Evolutionary conservation across 2,888 invertebrate genomes (phyloP).

Genomic region (Catocala sponsa): DNA sequence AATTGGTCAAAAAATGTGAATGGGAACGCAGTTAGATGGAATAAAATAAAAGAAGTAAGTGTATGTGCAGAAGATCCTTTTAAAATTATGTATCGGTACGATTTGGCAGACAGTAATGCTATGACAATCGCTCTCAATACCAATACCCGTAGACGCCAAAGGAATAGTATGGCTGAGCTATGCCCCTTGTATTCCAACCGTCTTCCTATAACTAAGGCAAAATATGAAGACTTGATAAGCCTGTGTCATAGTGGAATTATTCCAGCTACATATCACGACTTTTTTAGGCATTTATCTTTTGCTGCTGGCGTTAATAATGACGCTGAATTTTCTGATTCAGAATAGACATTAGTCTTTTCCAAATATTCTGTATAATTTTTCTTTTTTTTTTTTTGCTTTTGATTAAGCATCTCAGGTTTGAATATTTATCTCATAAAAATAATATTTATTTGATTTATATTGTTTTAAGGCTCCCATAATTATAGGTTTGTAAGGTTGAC

Average conservation of each 20-base stretch:
- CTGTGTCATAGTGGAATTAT: not conserved
- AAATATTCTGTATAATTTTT: conserved; percentile 6
- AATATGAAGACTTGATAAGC: no score
- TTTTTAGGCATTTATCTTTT: conserved; percentile 2
- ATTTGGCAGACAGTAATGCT: conserved; percentile 1
- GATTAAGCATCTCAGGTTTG: not conserved
- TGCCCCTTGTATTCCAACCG: no score
- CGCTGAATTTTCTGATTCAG: no score
- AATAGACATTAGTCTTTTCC: conserved; percentile 2
- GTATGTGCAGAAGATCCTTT: conserved; percentile 5
- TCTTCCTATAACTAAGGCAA: no score
- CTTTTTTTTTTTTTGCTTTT: not conserved
- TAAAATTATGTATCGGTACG: not conserved
- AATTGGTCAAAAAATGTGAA: conserved; percentile 14
- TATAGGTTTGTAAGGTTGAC: not conserved
- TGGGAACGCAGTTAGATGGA: conserved; percentile 5
- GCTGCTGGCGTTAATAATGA: not conserved
- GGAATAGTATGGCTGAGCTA: no score
- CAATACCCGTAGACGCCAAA: no score
- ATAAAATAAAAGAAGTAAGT: conserved; percentile 4
- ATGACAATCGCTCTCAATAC: no score
- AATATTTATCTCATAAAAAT: no score
- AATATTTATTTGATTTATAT: no score
- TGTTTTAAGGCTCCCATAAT: not conserved
- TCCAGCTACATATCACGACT: conserved; percentile 7